Evolutionary conservation across 1,140 invertebrate genomes (phyloP).

Genomic region (Trissolcus basalis): DNA sequence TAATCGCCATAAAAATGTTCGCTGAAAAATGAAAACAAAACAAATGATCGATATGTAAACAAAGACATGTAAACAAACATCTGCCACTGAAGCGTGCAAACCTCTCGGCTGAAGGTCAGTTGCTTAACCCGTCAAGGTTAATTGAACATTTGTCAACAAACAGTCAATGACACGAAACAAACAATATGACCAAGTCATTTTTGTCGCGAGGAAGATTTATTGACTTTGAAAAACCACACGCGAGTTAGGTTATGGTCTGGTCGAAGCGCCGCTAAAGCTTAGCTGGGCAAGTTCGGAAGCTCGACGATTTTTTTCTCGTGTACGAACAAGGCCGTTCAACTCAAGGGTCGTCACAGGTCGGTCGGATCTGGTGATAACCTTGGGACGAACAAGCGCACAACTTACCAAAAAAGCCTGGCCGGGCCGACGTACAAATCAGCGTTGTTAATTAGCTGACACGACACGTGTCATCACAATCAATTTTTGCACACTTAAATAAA

Average conservation of each 20-base stretch:
- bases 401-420: not conserved
- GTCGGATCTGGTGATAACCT: conserved; percentile 17
- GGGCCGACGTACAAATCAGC: not conserved
- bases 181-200: too few species aligned
- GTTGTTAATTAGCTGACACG: too few species aligned
- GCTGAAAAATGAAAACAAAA: not conserved
- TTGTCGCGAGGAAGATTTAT: too few species aligned
- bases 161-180: too few species aligned
- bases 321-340: conserved; percentile 25
- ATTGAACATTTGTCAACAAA: too few species aligned
- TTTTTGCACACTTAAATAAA: too few species aligned
- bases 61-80: not conserved
- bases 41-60: not conserved
- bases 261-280: not conserved
- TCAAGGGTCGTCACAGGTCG: conserved; percentile 5
- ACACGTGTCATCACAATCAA: conserved; percentile 2
- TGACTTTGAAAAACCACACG: not conserved
- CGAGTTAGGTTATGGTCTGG: not conserved
- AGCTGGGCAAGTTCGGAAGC: not conserved
- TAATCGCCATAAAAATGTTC: too few species aligned
- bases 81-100: not conserved
- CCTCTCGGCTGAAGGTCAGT: too few species aligned
- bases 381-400: not conserved
- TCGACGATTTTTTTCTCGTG: not conserved
- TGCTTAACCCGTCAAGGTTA: too few species aligned